phyloP scores from a whole-genome alignment of 1,140 invertebrate species.

The Sesamia nonagrioides region DNA sequence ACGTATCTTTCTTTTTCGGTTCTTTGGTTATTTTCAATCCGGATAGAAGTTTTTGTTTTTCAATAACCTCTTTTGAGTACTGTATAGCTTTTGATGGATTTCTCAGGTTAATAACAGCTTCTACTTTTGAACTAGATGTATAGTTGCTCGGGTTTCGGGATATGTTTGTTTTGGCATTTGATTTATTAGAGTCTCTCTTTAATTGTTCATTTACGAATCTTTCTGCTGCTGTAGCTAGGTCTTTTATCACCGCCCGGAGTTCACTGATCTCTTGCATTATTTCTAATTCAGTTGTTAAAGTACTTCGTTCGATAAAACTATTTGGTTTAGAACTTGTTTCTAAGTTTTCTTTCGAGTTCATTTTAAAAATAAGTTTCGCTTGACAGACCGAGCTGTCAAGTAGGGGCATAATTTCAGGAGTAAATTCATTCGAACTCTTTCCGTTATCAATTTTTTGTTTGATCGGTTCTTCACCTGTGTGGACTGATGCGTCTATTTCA shows the following conservation, averaged over 20 bases:
- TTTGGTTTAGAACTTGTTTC: conserved; percentile 22
- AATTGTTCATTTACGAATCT: conserved; percentile 65
- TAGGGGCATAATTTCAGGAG: conserved; percentile 68
- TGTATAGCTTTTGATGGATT: conserved; percentile 70
- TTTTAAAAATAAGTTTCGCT: conserved; percentile 63
- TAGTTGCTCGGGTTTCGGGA: conserved; percentile 1
- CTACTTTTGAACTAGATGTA: conserved; percentile 40
- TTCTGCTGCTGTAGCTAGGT: conserved; percentile 64
- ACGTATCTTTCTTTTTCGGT: conserved; percentile 58
- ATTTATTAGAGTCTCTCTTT: conserved; percentile 37
- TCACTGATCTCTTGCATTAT: conserved; percentile 70
- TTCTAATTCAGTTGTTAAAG: conserved; percentile 53
- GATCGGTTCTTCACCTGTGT: conserved; percentile 19
- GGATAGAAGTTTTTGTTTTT: conserved; percentile 59
- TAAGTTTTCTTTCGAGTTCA: conserved; percentile 51
- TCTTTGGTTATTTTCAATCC: conserved; percentile 68
- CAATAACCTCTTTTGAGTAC: conserved; percentile 56
- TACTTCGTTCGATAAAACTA: conserved; percentile 29
- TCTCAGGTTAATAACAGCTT: conserved; percentile 27
- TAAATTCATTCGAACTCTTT: conserved; percentile 29
- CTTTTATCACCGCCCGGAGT: conserved; percentile 67
- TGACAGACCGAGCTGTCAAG: conserved; percentile 69
- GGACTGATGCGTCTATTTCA: neutral
- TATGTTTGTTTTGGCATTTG: conserved; percentile 19
- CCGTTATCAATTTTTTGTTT: conserved; percentile 22